Evolutionary conservation across 1,140 invertebrate genomes (phyloP), one percentile per base, ranked within the genome.

Genomic region (Lepidostoma basale): DNA sequence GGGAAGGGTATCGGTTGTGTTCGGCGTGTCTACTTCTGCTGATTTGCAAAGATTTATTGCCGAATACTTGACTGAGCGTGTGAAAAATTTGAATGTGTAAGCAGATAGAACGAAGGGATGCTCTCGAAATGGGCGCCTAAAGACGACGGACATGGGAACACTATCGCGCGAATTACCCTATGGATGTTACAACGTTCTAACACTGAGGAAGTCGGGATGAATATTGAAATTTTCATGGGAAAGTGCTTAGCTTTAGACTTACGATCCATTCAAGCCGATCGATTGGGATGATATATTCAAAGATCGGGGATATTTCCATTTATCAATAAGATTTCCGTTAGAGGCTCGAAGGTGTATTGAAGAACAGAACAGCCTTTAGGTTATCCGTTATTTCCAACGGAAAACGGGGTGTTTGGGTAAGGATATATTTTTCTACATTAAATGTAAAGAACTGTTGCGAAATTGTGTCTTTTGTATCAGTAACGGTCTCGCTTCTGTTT

Each of bases 141-240:
- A 0, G 16, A 16, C 1, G 26, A 26, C n/a, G 23, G 47, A 18
- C 28, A 10, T 10, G 10, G 44, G 10, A 10, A 45, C 39, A 33
- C 10, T 47, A 28, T 25, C 18, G 65, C 16, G 20, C 28, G 16
- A 49, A 59, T n/a, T 20, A 39, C n/a, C 30, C 25, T 10, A 9
- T 28, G 58, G 64, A 20, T 36, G 54, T 23, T 65, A 26, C 14
- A 20, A 26, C 66, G 22, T 72, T 65, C 30, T 30, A 47, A n/a
- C 28, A 12, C 9, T 49, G 16, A 42, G 16, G 23, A 8, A 23
- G 26, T 8, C 16, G 26, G 56, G 56, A 65, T 62, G 67, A 72
- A 59, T 72, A 72, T 72, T 69, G 70, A 72, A 68, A 72, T 68
- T 72, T 72, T 72, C 66, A 72, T 72, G 70, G 67, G 70, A 72